A percentile compares a stretch with the other conserved stretches of the same genome.
These are phyloP conservation scores for Sthenelais limicola DNA, from an alignment of 2,888 invertebrate genomes.

Conservation along the genomic window DNA sequence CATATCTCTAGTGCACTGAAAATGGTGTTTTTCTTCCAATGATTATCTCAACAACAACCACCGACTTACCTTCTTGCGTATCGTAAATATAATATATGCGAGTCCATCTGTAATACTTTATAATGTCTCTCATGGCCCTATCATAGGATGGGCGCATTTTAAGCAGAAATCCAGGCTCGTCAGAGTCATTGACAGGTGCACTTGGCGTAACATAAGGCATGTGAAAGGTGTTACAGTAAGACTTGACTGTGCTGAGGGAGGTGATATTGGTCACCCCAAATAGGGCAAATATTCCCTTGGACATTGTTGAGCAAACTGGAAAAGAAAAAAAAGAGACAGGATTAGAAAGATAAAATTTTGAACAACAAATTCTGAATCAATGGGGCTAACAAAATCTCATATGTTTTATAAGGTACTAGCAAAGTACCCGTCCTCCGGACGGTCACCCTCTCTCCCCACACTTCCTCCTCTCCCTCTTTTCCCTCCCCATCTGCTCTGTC, in stretches of 20 bases:
- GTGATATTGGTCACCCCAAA: slow-evolving; percentile 44
- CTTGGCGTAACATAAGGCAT: slow-evolving; percentile 52
- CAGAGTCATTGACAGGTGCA: slow-evolving; percentile 34
- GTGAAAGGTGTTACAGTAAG: slow-evolving; percentile 46
- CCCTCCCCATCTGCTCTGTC: background rate
- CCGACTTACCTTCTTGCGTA: slow-evolving; percentile 73
- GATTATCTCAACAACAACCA: too few relatives aligned
- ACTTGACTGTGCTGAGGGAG: slow-evolving; percentile 42
- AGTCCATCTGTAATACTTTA: slow-evolving; percentile 92
- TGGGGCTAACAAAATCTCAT: too few relatives aligned
- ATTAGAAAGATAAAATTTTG: background rate
- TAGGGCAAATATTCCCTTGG: slow-evolving; percentile 48
- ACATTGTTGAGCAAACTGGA: slow-evolving; percentile 49
- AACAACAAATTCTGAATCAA: too few relatives aligned
- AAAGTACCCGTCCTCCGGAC: too few relatives aligned
- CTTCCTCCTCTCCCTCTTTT: slow-evolving; percentile 1
- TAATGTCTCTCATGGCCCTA: slow-evolving; percentile 94
- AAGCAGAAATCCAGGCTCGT: slow-evolving; percentile 47
- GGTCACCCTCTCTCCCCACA: background rate
- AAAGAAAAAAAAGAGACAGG: slow-evolving; percentile 4
- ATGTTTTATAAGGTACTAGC: too few relatives aligned
- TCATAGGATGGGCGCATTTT: slow-evolving; percentile 94
- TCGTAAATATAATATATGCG: slow-evolving; percentile 92
- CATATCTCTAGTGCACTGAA: too few relatives aligned
- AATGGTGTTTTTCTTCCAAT: too few relatives aligned